These are phyloP conservation scores for Cyclophora punctaria DNA, from an alignment of 2,888 invertebrate species.

Conservation along the genomic window DNA sequence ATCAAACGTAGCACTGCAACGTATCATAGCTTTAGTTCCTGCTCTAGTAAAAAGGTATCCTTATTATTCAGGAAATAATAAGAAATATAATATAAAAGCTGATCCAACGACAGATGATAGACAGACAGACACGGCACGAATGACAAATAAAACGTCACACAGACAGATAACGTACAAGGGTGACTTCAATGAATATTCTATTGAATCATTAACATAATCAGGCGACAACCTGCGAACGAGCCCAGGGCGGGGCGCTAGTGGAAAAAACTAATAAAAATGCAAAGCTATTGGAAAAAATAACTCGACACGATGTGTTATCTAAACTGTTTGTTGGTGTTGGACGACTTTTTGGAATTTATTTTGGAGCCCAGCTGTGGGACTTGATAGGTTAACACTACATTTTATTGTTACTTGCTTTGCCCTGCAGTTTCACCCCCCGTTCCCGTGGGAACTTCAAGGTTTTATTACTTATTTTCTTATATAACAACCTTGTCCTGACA, in stretches of 20 bases:
- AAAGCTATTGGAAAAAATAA: conserved; percentile 25
- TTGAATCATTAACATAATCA: conserved; percentile 55
- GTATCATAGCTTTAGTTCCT: not conserved
- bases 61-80: not conserved
- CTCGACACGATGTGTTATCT: conserved; percentile 31
- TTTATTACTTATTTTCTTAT: too few relatives aligned
- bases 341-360: too few relatives aligned
- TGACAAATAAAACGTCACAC: conserved; percentile 23
- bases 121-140: conserved; percentile 19
- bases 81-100: conserved; percentile 9
- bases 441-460: too few relatives aligned
- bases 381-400: too few relatives aligned
- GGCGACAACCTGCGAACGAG: conserved; percentile 58
- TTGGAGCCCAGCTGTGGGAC: too few relatives aligned
- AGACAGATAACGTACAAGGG: conserved; percentile 41
- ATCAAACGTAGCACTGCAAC: not conserved
- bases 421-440: too few relatives aligned
- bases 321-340: conserved; percentile 10
- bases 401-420: too few relatives aligned
- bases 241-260: conserved; percentile 29
- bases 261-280: conserved; percentile 52
- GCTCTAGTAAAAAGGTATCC: not conserved
- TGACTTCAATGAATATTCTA: conserved; percentile 57
- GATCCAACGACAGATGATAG: conserved; percentile 24
- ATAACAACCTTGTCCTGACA: too few relatives aligned